A percentile compares a stretch with the other conserved stretches of the same genome.
These are phyloP conservation scores for Brachypteracias leptosomus DNA, from an alignment of 2,113 vertebrate genomes.

Conservation along the genomic window DNA sequence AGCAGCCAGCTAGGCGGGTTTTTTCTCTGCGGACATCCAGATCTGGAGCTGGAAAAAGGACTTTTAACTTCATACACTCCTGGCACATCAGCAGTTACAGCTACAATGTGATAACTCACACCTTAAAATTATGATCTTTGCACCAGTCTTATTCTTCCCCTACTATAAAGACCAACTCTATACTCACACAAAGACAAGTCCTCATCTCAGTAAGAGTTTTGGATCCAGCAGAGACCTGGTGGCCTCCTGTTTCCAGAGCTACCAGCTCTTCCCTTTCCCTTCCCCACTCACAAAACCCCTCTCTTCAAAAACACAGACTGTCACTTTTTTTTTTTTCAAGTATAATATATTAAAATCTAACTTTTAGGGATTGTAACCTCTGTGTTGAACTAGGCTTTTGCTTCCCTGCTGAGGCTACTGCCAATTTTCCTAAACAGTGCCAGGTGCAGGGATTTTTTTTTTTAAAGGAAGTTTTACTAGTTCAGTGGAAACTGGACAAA, in stretches of 20 bases:
- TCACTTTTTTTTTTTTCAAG: background rate
- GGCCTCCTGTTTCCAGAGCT: background rate
- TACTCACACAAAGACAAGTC: background rate
- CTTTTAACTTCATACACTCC: background rate
- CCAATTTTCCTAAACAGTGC: background rate
- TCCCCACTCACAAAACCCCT: background rate
- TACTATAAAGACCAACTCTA: background rate
- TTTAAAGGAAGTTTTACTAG: background rate
- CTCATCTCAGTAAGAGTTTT: background rate
- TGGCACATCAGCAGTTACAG: background rate
- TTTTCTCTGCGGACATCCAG: background rate
- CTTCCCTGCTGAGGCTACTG: rapidly evolving
- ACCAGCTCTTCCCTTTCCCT: background rate
- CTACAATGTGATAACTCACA: background rate
- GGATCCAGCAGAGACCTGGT: background rate
- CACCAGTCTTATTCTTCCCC: rapidly evolving
- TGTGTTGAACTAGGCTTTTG: background rate
- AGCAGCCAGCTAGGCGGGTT: background rate
- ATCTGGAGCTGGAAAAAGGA: background rate
- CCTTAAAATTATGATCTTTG: background rate
- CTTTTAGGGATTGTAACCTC: background rate
- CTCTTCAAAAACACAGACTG: background rate
- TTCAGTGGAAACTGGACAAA: constrained; percentile 42
- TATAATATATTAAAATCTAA: background rate
- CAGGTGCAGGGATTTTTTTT: background rate